Evolutionary conservation across 2,888 invertebrate species (phyloP).

Genomic region (Acrobeloides nanus): DNA sequence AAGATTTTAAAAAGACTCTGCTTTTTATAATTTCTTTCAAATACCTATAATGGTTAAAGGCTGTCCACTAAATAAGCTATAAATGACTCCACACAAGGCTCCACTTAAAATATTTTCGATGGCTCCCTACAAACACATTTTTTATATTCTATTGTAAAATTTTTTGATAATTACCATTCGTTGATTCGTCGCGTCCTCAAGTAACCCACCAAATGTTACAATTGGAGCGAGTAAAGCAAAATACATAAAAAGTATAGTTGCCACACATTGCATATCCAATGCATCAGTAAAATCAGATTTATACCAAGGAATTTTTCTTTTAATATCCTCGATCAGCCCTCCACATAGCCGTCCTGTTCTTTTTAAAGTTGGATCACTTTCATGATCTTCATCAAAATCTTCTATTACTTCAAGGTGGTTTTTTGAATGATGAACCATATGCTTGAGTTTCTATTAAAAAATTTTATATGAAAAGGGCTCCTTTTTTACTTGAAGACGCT

Average conservation of each 20-base stretch:
- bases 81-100: conserved; percentile 88
- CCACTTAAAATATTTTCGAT: conserved; percentile 60
- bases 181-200: conserved; percentile 86
- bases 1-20: too few relatives aligned
- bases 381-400: conserved; percentile 30
- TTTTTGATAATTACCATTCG: conserved; percentile 59
- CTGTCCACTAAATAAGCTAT: conserved; percentile 89
- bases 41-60: conserved; percentile 77
- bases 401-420: neutral
- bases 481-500: conserved; percentile 39
- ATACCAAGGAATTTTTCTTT: conserved; percentile 82
- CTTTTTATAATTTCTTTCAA: too few relatives aligned
- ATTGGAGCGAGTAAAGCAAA: conserved; percentile 95
- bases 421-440: too few relatives aligned
- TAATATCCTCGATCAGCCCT: conserved; percentile 81
- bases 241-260: conserved; percentile 92
- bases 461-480: too few relatives aligned
- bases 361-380: conserved; percentile 47
- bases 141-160: too few relatives aligned
- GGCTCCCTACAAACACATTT: conserved; percentile 56
- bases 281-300: conserved; percentile 82
- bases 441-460: too few relatives aligned
- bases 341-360: conserved; percentile 66
- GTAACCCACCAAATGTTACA: conserved; percentile 88
- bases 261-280: conserved; percentile 77